Percentiles rank a stretch among this genome's conserved stretches.
phyloP scores from a whole-genome alignment of 2,797 vertebrate species.

The Microcaecilia unicolor region DNA sequence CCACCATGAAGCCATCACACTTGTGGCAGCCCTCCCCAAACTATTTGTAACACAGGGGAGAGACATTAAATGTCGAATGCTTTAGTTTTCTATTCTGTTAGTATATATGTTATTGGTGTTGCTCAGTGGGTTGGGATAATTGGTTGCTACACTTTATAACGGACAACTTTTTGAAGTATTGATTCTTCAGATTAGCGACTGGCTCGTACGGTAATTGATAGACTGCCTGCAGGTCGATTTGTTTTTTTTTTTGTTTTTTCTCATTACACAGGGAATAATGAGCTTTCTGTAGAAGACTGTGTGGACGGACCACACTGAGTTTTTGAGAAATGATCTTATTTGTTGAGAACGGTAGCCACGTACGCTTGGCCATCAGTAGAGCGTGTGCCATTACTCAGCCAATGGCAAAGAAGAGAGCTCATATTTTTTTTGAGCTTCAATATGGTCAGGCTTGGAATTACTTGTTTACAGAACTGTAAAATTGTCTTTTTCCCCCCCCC shows the following conservation, averaged over 20 bases:
- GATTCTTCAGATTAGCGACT: constrained; percentile 10
- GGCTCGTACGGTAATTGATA: constrained; percentile 7
- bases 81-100: too few species aligned
- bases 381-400: neutral
- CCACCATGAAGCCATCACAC: too few species aligned
- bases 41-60: too few species aligned
- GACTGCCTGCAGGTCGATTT: constrained; percentile 7
- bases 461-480: constrained; percentile 6
- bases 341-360: constrained; percentile 2
- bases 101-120: too few species aligned
- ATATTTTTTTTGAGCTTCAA: constrained; percentile 6
- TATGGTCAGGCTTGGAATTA: neutral
- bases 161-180: constrained; percentile 14
- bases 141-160: constrained; percentile 15
- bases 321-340: neutral
- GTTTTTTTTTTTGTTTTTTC: constrained; percentile 5
- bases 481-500: constrained; percentile 15
- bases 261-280: neutral
- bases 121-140: constrained; percentile 9
- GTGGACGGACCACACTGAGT: constrained; percentile 3
- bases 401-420: neutral
- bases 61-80: too few species aligned
- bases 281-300: constrained; percentile 2
- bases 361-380: neutral
- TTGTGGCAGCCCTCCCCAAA: too few species aligned